Evolutionary conservation across 2,888 invertebrate species (phyloP).

Genomic region (Selenia dentaria): DNA sequence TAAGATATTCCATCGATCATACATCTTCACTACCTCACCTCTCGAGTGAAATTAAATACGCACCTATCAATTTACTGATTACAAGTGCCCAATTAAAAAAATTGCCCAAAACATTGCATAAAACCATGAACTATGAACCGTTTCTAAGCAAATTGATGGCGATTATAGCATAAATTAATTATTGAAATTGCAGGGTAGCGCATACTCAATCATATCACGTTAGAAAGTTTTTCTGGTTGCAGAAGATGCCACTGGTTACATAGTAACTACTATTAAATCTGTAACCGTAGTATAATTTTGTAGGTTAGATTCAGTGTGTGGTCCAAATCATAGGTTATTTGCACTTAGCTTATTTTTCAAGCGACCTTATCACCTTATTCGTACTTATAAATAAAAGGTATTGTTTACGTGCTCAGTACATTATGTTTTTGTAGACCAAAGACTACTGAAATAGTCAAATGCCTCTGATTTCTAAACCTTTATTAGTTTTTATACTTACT

Average conservation of each 20-base stretch:
- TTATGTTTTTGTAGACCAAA: background rate
- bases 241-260: background rate
- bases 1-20: constrained; percentile 28
- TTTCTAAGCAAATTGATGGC: constrained; percentile 47
- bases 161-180: constrained; percentile 55
- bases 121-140: constrained; percentile 60
- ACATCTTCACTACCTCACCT: constrained; percentile 7
- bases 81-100: constrained; percentile 54
- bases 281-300: constrained; percentile 17
- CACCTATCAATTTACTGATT: constrained; percentile 40
- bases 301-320: constrained; percentile 18
- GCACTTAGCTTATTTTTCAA: background rate
- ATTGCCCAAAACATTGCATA: constrained; percentile 48
- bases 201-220: constrained; percentile 47
- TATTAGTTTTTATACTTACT: no score
- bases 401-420: background rate
- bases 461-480: no score
- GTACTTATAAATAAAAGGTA: background rate
- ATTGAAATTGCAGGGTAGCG: constrained; percentile 49
- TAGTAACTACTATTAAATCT: background rate
- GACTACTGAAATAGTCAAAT: background rate
- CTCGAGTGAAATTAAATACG: constrained; percentile 40
- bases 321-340: constrained; percentile 20
- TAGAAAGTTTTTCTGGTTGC: constrained; percentile 46
- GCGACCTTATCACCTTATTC: background rate